Evolutionary conservation across 1,140 invertebrate genomes (phyloP).

Genomic region (Sinonovacula constricta): DNA sequence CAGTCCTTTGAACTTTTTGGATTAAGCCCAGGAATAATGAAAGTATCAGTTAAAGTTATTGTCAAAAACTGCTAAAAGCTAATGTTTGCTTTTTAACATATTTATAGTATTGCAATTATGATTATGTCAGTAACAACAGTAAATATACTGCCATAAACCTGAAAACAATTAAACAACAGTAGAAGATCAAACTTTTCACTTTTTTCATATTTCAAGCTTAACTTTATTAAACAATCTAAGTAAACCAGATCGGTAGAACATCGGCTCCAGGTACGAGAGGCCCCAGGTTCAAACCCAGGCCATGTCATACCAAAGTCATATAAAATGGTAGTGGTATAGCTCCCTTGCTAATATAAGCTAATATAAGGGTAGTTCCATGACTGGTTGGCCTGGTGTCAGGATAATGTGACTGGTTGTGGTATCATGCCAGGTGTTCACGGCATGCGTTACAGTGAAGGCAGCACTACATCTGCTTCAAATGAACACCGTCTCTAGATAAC

Average conservation of each 20-base stretch:
- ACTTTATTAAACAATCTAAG: no score
- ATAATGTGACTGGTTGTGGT: neutral
- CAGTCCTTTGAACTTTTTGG: no score
- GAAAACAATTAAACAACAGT: no score
- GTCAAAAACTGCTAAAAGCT: no score
- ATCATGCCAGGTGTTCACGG: neutral
- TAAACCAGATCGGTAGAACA: neutral
- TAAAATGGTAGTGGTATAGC: neutral
- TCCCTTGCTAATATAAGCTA: neutral
- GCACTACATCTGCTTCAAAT: neutral
- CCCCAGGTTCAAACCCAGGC: neutral
- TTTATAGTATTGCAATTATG: no score
- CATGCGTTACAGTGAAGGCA: neutral
- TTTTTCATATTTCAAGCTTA: no score
- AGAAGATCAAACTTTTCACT: no score
- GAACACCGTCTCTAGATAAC: neutral
- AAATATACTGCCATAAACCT: no score
- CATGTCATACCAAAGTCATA: neutral
- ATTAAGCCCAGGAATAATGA: no score
- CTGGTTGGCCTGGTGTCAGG: neutral
- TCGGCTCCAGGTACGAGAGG: neutral
- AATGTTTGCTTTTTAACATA: no score
- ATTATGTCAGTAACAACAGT: no score
- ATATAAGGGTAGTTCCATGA: neutral
- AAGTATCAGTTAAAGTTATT: no score